Evolutionary conservation across 2,113 vertebrate genomes (phyloP).

Genomic region (Gobio gobio): DNA sequence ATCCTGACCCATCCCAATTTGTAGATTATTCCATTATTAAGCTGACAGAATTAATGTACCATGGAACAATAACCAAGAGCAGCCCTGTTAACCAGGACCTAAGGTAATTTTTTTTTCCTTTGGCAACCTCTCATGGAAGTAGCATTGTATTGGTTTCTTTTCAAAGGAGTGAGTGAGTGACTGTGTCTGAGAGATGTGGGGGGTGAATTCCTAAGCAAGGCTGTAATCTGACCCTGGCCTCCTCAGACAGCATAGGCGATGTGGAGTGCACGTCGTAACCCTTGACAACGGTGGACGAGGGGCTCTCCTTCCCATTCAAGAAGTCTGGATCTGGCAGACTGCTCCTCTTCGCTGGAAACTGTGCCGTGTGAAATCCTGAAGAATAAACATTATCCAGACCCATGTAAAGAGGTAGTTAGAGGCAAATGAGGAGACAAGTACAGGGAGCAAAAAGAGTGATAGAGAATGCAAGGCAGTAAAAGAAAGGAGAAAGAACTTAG

Average conservation of each 20-base stretch:
- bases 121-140: constrained; percentile 10
- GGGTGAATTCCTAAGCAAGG: constrained; percentile 69
- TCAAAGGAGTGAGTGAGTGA: constrained; percentile 44
- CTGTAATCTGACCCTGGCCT: constrained; percentile 69
- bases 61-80: background rate
- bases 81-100: background rate
- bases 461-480: background rate
- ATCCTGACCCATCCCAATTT: background rate
- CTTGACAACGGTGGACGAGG: constrained; percentile 49
- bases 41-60: background rate
- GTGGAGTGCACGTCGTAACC: constrained; percentile 62
- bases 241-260: constrained; percentile 63
- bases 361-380: constrained; percentile 39
- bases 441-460: background rate
- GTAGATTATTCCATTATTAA: background rate
- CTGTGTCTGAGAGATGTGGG: constrained; percentile 51
- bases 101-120: background rate
- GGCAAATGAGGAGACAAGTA: background rate
- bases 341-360: constrained; percentile 26
- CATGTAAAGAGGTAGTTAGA: constrained; percentile 12
- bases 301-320: constrained; percentile 43
- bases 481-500: constrained; percentile 42
- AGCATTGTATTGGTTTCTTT: constrained; percentile 18
- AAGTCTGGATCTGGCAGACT: constrained; percentile 37
- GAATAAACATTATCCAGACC: constrained; percentile 4